These are phyloP conservation scores for Brenthis ino DNA, from an alignment of 2,888 invertebrate genomes.

Conservation along the genomic window DNA sequence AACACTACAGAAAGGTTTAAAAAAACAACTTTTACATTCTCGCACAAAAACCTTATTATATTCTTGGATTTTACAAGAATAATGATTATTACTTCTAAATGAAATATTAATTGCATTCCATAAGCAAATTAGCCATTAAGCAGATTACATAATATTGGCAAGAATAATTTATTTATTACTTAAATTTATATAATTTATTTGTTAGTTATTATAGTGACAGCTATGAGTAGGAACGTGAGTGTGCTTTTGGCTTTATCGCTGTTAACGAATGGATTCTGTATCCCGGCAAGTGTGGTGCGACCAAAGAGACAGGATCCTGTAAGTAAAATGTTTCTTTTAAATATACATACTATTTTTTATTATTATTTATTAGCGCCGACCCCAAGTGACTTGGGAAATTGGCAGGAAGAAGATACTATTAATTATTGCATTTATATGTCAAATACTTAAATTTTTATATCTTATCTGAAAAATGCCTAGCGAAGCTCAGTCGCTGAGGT, in stretches of 20 bases:
- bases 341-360: neutral
- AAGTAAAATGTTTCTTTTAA: slow-evolving; percentile 38
- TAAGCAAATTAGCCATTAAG: slow-evolving; percentile 20
- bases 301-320: slow-evolving; percentile 47
- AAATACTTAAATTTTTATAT: no score
- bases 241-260: slow-evolving; percentile 52
- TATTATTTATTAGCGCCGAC: no score
- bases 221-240: slow-evolving; percentile 55
- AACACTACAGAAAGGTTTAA: slow-evolving; percentile 41
- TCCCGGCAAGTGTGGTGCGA: slow-evolving; percentile 47
- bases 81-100: slow-evolving; percentile 15
- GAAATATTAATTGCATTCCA: slow-evolving; percentile 17
- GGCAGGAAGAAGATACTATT: no score
- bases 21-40: neutral
- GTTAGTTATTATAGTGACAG: slow-evolving; percentile 43
- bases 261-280: slow-evolving; percentile 55
- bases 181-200: slow-evolving; percentile 3
- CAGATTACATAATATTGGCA: slow-evolving; percentile 29
- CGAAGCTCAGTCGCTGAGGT: no score
- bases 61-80: neutral
- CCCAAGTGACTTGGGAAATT: no score
- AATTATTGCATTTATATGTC: no score
- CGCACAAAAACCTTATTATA: neutral
- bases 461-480: no score
- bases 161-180: slow-evolving; percentile 10